Conservation (phyloP, 2,113 vertebrate genomes). For the Cyanoderma ruficeps region DNA sequence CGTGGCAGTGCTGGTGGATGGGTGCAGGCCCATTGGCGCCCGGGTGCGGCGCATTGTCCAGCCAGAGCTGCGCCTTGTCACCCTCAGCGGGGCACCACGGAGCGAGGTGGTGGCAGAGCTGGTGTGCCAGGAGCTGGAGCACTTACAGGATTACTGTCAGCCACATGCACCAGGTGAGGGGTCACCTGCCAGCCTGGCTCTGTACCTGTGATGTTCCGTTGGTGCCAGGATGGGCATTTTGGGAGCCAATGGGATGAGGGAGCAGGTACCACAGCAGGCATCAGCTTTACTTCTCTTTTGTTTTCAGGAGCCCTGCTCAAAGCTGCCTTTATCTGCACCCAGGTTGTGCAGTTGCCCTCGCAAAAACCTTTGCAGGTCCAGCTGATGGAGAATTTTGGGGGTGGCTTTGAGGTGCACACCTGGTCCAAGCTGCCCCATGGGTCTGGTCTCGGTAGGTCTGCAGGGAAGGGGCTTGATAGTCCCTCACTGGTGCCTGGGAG, state of each 20-base stretch:
- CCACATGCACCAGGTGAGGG: constrained; percentile 88
- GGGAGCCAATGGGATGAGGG: rapidly evolving
- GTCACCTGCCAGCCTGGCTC: not conserved
- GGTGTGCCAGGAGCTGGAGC: constrained; percentile 77
- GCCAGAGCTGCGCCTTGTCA: constrained; percentile 79
- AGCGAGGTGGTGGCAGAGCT: constrained; percentile 63
- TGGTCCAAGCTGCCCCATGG: constrained; percentile 93
- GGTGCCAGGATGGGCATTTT: not conserved
- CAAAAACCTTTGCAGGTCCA: constrained; percentile 78
- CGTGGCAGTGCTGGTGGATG: constrained; percentile 85
- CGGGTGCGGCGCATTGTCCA: constrained; percentile 78
- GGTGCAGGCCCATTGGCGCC: constrained; percentile 84
- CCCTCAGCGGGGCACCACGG: constrained; percentile 43
- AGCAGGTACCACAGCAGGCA: not conserved
- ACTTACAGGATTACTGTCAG: constrained; percentile 88
- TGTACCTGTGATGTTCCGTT: rapidly evolving
- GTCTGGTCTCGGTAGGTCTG: constrained; percentile 88
- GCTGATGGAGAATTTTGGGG: constrained; percentile 79
- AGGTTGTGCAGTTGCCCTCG: constrained; percentile 77
- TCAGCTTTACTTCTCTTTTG: not conserved
- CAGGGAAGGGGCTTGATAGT: not conserved
- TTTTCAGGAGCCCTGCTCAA: constrained; percentile 90
- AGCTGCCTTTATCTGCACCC: constrained; percentile 88
- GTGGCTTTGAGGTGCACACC: constrained; percentile 90
- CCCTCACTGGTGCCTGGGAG: not conserved